Evolutionary conservation across 2,797 vertebrate species (phyloP).

Genomic region (Coregonus suidteri): DNA sequence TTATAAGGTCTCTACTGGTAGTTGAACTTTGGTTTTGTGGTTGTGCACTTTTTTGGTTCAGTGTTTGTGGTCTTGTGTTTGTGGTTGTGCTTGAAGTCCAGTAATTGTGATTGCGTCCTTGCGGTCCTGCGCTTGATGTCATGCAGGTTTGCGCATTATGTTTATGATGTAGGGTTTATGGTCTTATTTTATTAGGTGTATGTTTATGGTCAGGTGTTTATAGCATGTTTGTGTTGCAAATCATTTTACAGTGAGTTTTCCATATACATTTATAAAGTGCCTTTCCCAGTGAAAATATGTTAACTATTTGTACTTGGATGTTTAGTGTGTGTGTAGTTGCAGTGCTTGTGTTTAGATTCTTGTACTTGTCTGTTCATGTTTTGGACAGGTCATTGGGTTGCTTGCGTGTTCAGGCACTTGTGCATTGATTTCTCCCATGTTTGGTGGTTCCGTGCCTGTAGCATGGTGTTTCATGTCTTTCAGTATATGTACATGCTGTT

Average conservation of each 20-base stretch:
- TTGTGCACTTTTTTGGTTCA: neutral
- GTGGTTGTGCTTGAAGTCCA: neutral
- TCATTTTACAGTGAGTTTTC: neutral
- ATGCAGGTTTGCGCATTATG: neutral
- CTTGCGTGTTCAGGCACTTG: neutral
- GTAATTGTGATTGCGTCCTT: neutral
- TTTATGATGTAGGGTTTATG: neutral
- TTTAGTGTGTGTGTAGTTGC: neutral
- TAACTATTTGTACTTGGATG: neutral
- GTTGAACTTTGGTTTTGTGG: conserved; percentile 2
- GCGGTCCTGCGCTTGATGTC: neutral
- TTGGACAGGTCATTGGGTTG: neutral
- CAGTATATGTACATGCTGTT: conserved; percentile 22
- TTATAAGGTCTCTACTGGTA: conserved; percentile 17
- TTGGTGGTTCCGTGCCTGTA: conserved; percentile 20
- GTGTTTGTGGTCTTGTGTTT: neutral
- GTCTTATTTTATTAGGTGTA: neutral
- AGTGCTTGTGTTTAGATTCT: neutral
- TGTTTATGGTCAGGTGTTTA: neutral
- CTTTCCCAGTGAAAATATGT: neutral
- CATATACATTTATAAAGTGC: neutral
- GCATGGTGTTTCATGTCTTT: conserved; percentile 7
- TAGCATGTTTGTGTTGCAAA: neutral
- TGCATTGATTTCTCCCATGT: conserved; percentile 32
- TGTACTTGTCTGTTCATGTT: neutral